A percentile compares a stretch with the other conserved stretches of the same genome.
These are phyloP conservation scores for Diplodus puntazzo DNA, from an alignment of 2,797 vertebrate species.

Conservation along the genomic window DNA sequence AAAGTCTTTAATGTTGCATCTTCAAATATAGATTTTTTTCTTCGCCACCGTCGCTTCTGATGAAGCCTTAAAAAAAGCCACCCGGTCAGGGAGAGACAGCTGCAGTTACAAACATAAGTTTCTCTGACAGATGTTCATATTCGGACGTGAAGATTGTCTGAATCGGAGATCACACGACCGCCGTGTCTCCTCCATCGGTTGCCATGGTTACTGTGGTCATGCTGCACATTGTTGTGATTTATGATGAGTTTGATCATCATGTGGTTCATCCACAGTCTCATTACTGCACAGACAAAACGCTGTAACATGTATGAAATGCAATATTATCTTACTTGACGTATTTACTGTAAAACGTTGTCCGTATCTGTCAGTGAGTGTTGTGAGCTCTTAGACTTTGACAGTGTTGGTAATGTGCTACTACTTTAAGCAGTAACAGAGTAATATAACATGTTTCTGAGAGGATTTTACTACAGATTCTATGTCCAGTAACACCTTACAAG, in stretches of 20 bases:
- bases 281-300: neutral
- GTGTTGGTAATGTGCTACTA: neutral
- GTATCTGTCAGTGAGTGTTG: neutral
- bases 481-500: no score
- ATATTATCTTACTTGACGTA: neutral
- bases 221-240: slow-evolving; percentile 8
- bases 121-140: neutral
- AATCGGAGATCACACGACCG: slow-evolving; percentile 1
- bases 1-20: slow-evolving; percentile 24
- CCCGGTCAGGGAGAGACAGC: neutral
- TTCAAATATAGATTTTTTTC: slow-evolving; percentile 23
- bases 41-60: neutral
- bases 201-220: neutral
- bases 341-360: neutral
- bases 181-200: neutral
- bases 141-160: neutral
- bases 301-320: neutral
- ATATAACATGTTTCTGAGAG: no score
- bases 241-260: slow-evolving; percentile 17
- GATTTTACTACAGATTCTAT: no score
- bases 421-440: no score
- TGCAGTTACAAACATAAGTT: neutral
- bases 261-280: neutral
- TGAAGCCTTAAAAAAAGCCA: neutral
- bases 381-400: neutral